These are phyloP conservation scores for Melanophora roralis DNA, from an alignment of 2,888 invertebrate genomes.

Conservation along the genomic window DNA sequence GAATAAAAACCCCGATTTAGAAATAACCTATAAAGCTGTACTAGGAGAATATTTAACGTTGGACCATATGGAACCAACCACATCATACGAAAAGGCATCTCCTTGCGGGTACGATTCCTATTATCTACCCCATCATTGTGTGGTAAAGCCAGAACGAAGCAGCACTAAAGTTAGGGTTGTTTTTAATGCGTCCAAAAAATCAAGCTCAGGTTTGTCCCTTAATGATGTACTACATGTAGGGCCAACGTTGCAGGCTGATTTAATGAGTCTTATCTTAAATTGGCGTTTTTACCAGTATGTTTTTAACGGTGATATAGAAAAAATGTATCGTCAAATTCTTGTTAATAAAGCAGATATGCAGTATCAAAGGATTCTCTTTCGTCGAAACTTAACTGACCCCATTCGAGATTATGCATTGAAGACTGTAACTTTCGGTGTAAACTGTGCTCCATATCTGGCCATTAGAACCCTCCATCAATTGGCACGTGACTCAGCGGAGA, in stretches of 20 bases:
- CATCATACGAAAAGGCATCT: not conserved
- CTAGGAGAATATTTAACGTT: not conserved
- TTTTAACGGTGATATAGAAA: constrained; percentile 59
- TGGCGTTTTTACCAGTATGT: constrained; percentile 49
- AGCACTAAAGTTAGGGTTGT: constrained; percentile 57
- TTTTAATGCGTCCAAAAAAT: constrained; percentile 55
- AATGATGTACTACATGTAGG: constrained; percentile 52
- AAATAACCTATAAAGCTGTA: not conserved
- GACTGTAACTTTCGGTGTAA: constrained; percentile 51
- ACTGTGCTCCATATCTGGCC: constrained; percentile 17
- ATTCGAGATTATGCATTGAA: constrained; percentile 45
- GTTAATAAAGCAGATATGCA: constrained; percentile 28
- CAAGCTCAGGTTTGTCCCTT: constrained; percentile 31
- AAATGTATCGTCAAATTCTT: constrained; percentile 60
- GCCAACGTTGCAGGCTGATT: constrained; percentile 49
- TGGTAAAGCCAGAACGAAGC: constrained; percentile 43
- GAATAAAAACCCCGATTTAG: not conserved
- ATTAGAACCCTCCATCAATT: constrained; percentile 14
- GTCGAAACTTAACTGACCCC: not conserved
- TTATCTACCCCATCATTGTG: constrained; percentile 59
- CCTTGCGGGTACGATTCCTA: not conserved
- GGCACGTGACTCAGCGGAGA: not conserved
- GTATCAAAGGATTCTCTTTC: constrained; percentile 59
- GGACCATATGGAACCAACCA: not conserved
- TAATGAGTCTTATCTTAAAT: constrained; percentile 26